Evolutionary conservation across 1,140 invertebrate species (phyloP).

Genomic region (Orchesella cincta): DNA sequence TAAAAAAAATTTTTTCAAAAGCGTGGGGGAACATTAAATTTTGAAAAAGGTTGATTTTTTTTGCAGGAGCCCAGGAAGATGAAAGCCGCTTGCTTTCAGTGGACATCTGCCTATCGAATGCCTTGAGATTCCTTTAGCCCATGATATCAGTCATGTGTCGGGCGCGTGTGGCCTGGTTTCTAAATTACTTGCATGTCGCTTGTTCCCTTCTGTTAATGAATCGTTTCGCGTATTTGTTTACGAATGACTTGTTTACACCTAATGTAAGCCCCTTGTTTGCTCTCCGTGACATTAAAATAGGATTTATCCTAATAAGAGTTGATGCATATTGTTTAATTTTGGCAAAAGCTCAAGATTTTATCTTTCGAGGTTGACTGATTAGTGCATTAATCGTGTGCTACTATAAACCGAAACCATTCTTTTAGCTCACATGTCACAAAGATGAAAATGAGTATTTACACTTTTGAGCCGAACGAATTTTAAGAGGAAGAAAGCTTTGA

Average conservation of each 20-base stretch:
- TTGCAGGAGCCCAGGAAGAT: too few relatives aligned
- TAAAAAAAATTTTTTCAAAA: too few relatives aligned
- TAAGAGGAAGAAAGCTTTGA: background rate
- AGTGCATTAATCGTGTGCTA: background rate
- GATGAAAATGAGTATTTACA: background rate
- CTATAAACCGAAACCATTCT: background rate
- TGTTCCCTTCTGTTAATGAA: too few relatives aligned
- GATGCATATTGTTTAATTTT: background rate
- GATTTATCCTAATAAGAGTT: background rate
- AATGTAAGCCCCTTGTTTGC: background rate
- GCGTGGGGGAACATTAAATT: too few relatives aligned
- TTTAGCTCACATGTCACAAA: background rate
- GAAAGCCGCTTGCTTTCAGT: too few relatives aligned
- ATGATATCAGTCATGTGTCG: too few relatives aligned
- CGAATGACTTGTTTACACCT: background rate
- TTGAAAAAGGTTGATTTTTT: too few relatives aligned
- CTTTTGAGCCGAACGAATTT: background rate
- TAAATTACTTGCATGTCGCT: too few relatives aligned
- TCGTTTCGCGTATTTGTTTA: background rate
- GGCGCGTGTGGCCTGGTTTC: too few relatives aligned
- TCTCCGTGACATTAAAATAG: background rate
- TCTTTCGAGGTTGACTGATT: background rate
- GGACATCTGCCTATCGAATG: too few relatives aligned
- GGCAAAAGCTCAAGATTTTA: background rate
- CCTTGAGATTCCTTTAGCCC: too few relatives aligned